These are phyloP conservation scores for Macroglossus sobrinus DNA, from an alignment of 2,113 vertebrate species.

Conservation along the genomic window DNA sequence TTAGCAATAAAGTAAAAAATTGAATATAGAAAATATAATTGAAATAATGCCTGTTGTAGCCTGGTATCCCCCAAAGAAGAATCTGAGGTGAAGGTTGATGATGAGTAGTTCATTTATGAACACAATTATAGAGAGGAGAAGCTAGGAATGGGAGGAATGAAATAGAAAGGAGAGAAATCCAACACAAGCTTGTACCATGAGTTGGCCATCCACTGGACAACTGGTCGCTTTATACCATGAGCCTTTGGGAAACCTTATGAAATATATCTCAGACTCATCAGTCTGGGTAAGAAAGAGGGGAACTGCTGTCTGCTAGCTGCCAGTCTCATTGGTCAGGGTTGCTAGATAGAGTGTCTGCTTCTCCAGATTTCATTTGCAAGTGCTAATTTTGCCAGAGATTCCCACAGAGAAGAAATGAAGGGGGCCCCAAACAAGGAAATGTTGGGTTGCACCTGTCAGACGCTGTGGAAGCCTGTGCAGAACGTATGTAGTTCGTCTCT, in stretches of 20 bases:
- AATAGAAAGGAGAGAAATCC: neutral
- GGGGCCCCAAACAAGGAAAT: neutral
- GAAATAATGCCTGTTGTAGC: neutral
- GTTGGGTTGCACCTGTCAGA: neutral
- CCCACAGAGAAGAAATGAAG: neutral
- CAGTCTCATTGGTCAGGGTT: neutral
- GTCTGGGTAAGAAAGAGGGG: neutral
- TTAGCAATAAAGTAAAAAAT: conserved; percentile 52
- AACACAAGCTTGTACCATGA: neutral
- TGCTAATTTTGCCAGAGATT: neutral
- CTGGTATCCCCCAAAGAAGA: neutral
- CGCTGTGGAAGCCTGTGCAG: neutral
- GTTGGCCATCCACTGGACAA: fast-evolving
- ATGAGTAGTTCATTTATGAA: neutral
- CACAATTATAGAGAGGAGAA: neutral
- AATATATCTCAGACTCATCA: neutral
- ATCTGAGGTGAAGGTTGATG: neutral
- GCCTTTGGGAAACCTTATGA: neutral
- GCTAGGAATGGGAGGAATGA: fast-evolving
- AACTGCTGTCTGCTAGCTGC: neutral
- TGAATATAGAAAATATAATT: neutral
- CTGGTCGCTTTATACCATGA: neutral
- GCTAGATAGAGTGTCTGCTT: neutral
- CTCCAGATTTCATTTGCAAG: neutral
- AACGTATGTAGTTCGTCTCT: neutral